phyloP scores from a whole-genome alignment of 2,888 invertebrate genomes.

The Eupsilia transversa region DNA sequence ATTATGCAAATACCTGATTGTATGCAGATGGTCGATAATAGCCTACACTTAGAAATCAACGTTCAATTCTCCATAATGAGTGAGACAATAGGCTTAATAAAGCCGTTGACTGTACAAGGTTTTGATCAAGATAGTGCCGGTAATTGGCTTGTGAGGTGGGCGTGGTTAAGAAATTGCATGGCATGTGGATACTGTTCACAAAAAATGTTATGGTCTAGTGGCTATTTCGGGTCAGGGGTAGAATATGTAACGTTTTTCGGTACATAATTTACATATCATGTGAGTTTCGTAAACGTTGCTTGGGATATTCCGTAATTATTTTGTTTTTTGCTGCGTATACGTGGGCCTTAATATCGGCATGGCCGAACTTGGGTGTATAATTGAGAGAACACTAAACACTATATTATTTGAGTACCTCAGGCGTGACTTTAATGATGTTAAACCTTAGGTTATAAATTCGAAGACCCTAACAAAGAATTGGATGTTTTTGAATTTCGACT shows the following conservation, averaged over 20 bases:
- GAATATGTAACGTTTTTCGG: slow-evolving; percentile 40
- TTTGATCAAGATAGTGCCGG: slow-evolving; percentile 79
- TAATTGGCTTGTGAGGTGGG: slow-evolving; percentile 63
- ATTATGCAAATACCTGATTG: slow-evolving; percentile 90
- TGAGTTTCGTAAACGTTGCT: slow-evolving; percentile 20
- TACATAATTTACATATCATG: slow-evolving; percentile 45
- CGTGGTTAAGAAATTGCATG: slow-evolving; percentile 58
- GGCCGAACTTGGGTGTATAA: background rate
- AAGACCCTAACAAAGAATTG: slow-evolving; percentile 1
- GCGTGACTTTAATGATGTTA: slow-evolving; percentile 4
- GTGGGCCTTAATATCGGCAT: slow-evolving; percentile 10
- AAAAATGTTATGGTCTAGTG: slow-evolving; percentile 54
- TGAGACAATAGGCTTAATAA: slow-evolving; percentile 88
- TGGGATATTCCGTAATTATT: slow-evolving; percentile 26
- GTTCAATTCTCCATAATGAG: slow-evolving; percentile 89
- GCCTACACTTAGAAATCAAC: slow-evolving; percentile 82
- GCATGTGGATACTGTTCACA: slow-evolving; percentile 48
- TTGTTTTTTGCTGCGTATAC: slow-evolving; percentile 10
- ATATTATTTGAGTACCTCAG: slow-evolving; percentile 19
- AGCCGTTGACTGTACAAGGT: slow-evolving; percentile 83
- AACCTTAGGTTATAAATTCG: slow-evolving; percentile 8
- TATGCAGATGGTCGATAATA: slow-evolving; percentile 89
- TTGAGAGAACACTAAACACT: slow-evolving; percentile 18
- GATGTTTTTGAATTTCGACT: background rate
- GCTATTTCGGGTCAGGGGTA: slow-evolving; percentile 32